phyloP scores from a whole-genome alignment of 2,113 vertebrate species.

The Antennarius striatus region DNA sequence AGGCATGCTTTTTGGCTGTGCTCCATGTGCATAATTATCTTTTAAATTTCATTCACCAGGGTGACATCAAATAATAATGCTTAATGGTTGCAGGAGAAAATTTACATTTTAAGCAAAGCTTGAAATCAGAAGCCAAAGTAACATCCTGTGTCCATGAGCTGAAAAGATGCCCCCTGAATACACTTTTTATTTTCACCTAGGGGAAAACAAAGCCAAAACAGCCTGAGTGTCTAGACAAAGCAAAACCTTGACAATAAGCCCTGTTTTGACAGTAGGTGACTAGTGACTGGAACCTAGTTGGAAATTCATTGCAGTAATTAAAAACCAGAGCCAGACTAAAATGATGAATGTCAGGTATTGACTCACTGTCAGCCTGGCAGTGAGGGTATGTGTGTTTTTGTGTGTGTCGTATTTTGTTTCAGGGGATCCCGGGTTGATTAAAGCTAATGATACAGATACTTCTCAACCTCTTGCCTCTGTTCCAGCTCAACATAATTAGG shows the following conservation, averaged over 20 bases:
- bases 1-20: slow-evolving; percentile 13
- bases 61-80: slow-evolving; percentile 3
- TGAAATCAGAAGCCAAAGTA: no score
- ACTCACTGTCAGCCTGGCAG: slow-evolving; percentile 54
- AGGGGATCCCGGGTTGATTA: slow-evolving; percentile 52
- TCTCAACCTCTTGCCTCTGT: slow-evolving; percentile 55
- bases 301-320: slow-evolving; percentile 77
- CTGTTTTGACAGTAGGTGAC: slow-evolving; percentile 51
- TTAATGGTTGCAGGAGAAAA: slow-evolving; percentile 7
- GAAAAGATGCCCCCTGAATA: neutral
- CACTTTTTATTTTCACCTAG: no score
- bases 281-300: slow-evolving; percentile 43
- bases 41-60: slow-evolving; percentile 14
- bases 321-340: slow-evolving; percentile 62
- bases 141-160: neutral
- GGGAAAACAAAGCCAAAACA: no score
- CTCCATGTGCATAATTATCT: slow-evolving; percentile 14
- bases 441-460: slow-evolving; percentile 52
- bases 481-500: slow-evolving; percentile 53
- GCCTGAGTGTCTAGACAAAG: slow-evolving; percentile 37
- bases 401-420: slow-evolving; percentile 33
- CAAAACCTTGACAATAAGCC: slow-evolving; percentile 41
- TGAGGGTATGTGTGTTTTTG: slow-evolving; percentile 7
- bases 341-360: slow-evolving; percentile 76
- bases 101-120: neutral